Evolutionary conservation across 2,797 vertebrate genomes (phyloP).

Genomic region (Brotula barbata): DNA sequence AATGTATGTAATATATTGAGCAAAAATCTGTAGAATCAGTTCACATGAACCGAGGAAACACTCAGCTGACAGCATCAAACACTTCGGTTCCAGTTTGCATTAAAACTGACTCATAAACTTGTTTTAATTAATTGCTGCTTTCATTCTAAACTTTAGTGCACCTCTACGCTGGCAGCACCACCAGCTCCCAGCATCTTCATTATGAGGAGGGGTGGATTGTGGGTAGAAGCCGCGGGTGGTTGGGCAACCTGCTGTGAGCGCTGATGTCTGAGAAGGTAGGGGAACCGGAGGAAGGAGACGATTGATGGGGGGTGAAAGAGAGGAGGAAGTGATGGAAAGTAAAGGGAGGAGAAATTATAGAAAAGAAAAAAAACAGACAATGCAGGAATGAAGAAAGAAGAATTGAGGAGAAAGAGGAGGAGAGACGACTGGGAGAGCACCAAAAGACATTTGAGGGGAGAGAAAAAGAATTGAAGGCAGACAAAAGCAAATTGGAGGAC

Average conservation of each 20-base stretch:
- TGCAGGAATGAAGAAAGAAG: not conserved
- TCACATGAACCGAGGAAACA: constrained; percentile 18
- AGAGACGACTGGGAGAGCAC: not conserved
- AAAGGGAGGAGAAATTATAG: too few relatives aligned
- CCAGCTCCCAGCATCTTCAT: constrained; percentile 50
- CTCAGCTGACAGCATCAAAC: constrained; percentile 42
- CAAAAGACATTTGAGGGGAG: constrained; percentile 36
- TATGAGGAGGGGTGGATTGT: constrained; percentile 59
- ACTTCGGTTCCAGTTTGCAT: constrained; percentile 12
- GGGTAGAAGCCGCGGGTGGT: constrained; percentile 56
- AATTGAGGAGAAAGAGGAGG: not conserved
- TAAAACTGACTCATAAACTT: constrained; percentile 39
- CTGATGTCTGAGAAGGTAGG: constrained; percentile 55
- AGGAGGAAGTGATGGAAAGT: too few relatives aligned
- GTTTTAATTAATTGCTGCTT: constrained; percentile 57
- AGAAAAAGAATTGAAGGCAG: not conserved
- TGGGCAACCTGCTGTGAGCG: constrained; percentile 51
- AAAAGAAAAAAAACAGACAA: not conserved
- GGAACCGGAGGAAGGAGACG: constrained; percentile 38
- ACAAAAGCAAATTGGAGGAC: not conserved
- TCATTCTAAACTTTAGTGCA: constrained; percentile 45
- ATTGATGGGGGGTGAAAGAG: constrained; percentile 4
- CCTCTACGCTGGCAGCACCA: constrained; percentile 12
- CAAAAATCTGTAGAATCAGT: not conserved
- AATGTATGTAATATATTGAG: too few relatives aligned